Conservation (phyloP, 2,113 vertebrate species). For the Pygoscelis antarcticus region DNA sequence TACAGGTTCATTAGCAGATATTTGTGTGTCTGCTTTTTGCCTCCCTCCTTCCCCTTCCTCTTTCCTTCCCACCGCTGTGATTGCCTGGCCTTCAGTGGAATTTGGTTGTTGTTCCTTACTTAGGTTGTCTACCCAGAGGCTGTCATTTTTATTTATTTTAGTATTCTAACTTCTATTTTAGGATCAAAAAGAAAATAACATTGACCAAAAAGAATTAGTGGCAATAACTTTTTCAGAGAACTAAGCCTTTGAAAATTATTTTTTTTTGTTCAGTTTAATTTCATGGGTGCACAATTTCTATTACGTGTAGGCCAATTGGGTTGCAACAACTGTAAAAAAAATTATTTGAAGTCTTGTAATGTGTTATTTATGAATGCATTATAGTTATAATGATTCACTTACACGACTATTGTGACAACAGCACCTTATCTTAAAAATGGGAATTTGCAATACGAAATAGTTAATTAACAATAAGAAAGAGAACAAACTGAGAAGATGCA, state of each 20-base stretch:
- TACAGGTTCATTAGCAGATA: not conserved
- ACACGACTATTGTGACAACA: slow-evolving; percentile 32
- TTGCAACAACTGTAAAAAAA: not conserved
- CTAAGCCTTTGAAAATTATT: not conserved
- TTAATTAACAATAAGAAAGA: slow-evolving; percentile 31
- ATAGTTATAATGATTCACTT: slow-evolving; percentile 23
- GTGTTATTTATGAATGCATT: slow-evolving; percentile 24
- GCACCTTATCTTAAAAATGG: not conserved
- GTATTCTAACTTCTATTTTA: slow-evolving; percentile 28
- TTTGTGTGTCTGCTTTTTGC: not conserved
- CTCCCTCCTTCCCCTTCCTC: not conserved
- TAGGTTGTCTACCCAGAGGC: not conserved
- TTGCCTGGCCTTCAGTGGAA: not conserved
- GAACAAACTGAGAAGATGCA: not conserved
- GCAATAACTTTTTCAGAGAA: slow-evolving; percentile 4
- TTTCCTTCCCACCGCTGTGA: not conserved
- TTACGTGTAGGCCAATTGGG: not conserved
- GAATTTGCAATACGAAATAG: not conserved
- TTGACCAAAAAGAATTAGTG: not conserved
- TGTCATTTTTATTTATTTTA: slow-evolving; percentile 37
- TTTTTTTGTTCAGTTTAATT: slow-evolving; percentile 31
- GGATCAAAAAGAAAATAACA: slow-evolving; percentile 25
- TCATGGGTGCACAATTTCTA: slow-evolving; percentile 29
- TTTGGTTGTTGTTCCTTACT: not conserved
- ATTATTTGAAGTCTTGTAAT: slow-evolving; percentile 4